These are phyloP conservation scores for Scomber colias DNA, from an alignment of 2,113 vertebrate genomes.

Conservation along the genomic window DNA sequence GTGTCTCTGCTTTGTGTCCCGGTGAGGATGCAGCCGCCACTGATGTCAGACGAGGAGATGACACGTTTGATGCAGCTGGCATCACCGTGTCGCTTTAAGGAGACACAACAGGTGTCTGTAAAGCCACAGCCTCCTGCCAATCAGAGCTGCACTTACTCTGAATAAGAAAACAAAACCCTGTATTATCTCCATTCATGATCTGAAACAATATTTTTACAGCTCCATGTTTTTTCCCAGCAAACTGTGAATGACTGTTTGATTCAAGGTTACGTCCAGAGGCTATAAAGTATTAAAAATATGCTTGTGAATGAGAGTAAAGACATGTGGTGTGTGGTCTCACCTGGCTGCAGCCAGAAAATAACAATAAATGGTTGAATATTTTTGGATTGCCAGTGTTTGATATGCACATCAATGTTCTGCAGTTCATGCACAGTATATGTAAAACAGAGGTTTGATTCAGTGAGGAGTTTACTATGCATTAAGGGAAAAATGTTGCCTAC, in stretches of 20 bases:
- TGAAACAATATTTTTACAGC: neutral
- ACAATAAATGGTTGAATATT: neutral
- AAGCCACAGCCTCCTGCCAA: neutral
- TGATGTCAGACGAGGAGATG: slow-evolving; percentile 15
- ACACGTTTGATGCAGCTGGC: slow-evolving; percentile 19
- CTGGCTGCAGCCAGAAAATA: neutral
- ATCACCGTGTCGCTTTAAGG: slow-evolving; percentile 21
- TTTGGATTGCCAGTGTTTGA: neutral
- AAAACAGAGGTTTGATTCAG: neutral
- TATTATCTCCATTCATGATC: neutral
- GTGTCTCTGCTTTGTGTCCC: slow-evolving; percentile 65
- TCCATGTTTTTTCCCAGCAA: neutral
- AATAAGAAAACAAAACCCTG: neutral
- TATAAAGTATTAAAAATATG: neutral
- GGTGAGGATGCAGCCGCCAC: slow-evolving; percentile 51
- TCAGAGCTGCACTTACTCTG: neutral
- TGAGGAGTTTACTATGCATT: neutral
- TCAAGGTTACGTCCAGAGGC: neutral
- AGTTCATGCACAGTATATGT: neutral
- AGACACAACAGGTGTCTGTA: slow-evolving; percentile 74
- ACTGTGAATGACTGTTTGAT: neutral
- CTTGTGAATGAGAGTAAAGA: neutral
- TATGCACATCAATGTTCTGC: neutral
- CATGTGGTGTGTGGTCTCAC: neutral
- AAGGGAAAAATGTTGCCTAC: neutral